Conservation (phyloP, 2,113 vertebrate species). For the Nerophis ophidion region DNA sequence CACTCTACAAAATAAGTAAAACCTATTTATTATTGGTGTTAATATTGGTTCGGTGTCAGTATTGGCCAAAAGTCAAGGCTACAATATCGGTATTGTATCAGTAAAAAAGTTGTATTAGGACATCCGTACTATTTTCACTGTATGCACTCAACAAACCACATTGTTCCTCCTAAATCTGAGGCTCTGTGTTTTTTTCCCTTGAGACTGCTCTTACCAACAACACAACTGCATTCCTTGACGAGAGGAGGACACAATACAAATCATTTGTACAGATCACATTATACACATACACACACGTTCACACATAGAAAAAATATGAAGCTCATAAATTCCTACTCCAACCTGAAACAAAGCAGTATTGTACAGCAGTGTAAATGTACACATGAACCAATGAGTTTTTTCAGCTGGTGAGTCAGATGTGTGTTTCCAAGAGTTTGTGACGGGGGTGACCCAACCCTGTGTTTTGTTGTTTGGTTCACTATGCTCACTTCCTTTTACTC, state of each 20-base stretch:
- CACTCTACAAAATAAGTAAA: no score
- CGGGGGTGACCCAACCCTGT: slow-evolving; percentile 8
- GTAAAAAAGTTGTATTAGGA: no score
- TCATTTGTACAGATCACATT: slow-evolving; percentile 22
- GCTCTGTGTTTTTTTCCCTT: no score
- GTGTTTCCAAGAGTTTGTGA: slow-evolving; percentile 15
- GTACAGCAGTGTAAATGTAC: neutral
- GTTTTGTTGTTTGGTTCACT: slow-evolving; percentile 12
- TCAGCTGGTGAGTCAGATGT: slow-evolving; percentile 17
- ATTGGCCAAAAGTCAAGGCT: no score
- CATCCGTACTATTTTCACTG: no score
- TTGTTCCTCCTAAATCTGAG: no score
- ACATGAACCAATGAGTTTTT: slow-evolving; percentile 5
- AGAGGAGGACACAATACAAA: neutral
- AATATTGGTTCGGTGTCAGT: no score
- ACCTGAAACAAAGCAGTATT: slow-evolving; percentile 14
- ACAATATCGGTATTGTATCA: no score
- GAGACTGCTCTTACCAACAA: slow-evolving; percentile 1
- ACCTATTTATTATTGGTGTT: no score
- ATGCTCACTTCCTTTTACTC: slow-evolving; percentile 18
- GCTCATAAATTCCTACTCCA: slow-evolving; percentile 17
- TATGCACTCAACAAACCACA: no score
- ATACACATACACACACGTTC: slow-evolving; percentile 7
- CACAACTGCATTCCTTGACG: neutral
- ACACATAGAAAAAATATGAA: slow-evolving; percentile 2